These are phyloP conservation scores for Lateolabrax maculatus DNA, from an alignment of 2,797 vertebrate genomes.

Conservation along the genomic window DNA sequence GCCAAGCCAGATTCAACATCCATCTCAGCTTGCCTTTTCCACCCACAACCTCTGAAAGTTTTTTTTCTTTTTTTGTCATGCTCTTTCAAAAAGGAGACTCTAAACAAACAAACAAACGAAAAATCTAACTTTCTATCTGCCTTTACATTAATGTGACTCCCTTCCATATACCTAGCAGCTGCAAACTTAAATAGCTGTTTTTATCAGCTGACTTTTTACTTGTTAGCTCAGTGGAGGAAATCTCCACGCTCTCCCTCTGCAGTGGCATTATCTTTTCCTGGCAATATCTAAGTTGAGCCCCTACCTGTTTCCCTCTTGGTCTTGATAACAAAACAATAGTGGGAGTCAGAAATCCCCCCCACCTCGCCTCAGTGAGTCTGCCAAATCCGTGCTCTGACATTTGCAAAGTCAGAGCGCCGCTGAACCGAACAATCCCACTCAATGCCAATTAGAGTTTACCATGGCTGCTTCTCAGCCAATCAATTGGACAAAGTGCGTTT, in stretches of 20 bases:
- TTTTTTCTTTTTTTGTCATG: constrained; percentile 14
- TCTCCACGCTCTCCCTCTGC: constrained; percentile 2
- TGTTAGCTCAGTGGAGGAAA: constrained; percentile 49
- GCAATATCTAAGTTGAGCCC: constrained; percentile 62
- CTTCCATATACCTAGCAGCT: constrained; percentile 25
- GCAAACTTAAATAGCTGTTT: constrained; percentile 35
- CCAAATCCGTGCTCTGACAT: constrained; percentile 59
- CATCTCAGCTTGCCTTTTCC: constrained; percentile 36
- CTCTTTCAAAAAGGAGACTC: constrained; percentile 13
- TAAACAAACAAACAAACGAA: constrained; percentile 25
- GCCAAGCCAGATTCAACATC: constrained; percentile 37
- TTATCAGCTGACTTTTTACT: constrained; percentile 45
- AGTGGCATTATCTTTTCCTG: constrained; percentile 54
- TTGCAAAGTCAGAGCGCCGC: constrained; percentile 60
- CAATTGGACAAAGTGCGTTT: constrained; percentile 46
- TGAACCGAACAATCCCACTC: constrained; percentile 65
- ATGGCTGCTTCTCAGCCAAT: constrained; percentile 47
- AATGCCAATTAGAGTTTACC: constrained; percentile 61
- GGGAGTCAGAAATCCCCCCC: constrained; percentile 52
- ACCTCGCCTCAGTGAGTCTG: constrained; percentile 43
- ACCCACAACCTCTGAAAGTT: not conserved
- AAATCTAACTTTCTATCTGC: constrained; percentile 19
- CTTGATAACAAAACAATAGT: constrained; percentile 61
- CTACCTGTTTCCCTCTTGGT: constrained; percentile 60
- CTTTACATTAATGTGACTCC: constrained; percentile 30